These are phyloP conservation scores for Megaceryle torquata DNA, from an alignment of 2,113 vertebrate genomes.

Conservation along the genomic window DNA sequence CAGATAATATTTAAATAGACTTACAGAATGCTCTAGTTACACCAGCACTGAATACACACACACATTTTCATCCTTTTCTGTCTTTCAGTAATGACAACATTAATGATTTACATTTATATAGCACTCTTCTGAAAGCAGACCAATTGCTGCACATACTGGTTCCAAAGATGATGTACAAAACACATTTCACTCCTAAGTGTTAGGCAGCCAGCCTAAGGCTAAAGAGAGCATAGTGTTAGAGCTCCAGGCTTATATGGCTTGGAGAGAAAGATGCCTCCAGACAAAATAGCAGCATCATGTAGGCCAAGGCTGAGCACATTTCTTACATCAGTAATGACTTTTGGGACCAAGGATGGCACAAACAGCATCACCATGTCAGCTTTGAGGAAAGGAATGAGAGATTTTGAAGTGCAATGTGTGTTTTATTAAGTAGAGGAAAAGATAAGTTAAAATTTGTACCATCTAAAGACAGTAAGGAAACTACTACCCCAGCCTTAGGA, in stretches of 20 bases:
- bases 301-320: not conserved
- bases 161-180: not conserved
- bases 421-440: not conserved
- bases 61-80: not conserved
- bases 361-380: not conserved
- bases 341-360: not conserved
- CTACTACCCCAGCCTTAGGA: not conserved
- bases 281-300: not conserved
- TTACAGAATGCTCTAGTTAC: not conserved
- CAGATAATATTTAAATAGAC: not conserved
- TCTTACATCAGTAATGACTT: not conserved
- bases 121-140: not conserved
- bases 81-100: not conserved
- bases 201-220: not conserved
- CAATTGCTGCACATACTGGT: not conserved
- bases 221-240: not conserved
- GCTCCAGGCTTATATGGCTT: not conserved
- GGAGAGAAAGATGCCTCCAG: not conserved
- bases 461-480: not conserved
- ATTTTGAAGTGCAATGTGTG: not conserved
- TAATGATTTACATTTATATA: not conserved
- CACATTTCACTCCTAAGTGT: not conserved
- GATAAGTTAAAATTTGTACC: not conserved
- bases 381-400: not conserved
- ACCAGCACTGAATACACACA: not conserved